Conservation (phyloP, 2,113 vertebrate genomes). For the Dromaius novaehollandiae region DNA sequence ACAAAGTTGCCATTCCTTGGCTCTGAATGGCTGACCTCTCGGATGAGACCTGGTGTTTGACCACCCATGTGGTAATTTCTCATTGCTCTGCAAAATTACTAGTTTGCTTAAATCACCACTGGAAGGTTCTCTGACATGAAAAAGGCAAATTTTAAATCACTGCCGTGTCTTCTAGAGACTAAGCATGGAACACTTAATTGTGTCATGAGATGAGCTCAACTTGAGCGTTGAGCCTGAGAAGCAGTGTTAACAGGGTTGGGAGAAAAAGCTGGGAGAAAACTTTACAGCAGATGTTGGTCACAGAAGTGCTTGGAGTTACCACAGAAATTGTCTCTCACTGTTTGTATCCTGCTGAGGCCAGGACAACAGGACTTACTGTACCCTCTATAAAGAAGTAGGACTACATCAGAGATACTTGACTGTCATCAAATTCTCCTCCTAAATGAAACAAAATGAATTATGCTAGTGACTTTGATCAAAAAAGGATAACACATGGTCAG, state of each 20-base stretch:
- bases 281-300: not conserved
- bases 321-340: not conserved
- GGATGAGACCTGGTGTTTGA: not conserved
- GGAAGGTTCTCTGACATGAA: not conserved
- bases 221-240: not conserved
- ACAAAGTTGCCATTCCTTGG: not conserved
- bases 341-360: not conserved
- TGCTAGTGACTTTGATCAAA: not conserved
- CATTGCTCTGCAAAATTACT: not conserved
- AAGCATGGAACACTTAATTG: not conserved
- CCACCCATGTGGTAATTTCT: not conserved
- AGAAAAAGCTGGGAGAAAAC: not conserved
- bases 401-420: not conserved
- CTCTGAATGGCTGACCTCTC: not conserved
- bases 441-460: not conserved
- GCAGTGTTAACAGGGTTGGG: accelerated
- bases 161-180: not conserved
- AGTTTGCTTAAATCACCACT: not conserved
- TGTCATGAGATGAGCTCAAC: not conserved
- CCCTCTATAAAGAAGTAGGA: not conserved
- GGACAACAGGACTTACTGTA: not conserved
- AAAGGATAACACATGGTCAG: not conserved
- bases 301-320: not conserved
- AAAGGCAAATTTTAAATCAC: not conserved
- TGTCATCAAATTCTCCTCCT: not conserved